phyloP scores from a whole-genome alignment of 2,888 invertebrate species.

The Caenorhabditis angaria region DNA sequence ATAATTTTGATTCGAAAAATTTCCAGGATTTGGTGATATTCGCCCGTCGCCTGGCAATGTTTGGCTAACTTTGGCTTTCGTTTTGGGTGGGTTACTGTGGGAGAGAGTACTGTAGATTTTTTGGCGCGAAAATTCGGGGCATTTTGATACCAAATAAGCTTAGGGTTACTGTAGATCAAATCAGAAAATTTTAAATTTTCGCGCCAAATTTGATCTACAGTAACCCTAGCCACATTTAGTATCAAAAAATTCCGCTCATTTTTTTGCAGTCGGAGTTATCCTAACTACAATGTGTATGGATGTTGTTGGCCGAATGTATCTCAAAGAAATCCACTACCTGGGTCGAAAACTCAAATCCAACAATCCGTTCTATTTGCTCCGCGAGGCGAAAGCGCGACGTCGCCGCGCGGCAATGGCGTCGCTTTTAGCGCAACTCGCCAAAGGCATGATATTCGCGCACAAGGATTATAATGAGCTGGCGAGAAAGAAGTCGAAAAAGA shows the following conservation, averaged over 20 bases:
- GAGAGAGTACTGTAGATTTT: background rate
- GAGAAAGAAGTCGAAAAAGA: conserved; percentile 63
- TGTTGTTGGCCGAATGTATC: conserved; percentile 71
- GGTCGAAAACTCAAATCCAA: conserved; percentile 69
- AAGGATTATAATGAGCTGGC: conserved; percentile 67
- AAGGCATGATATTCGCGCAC: conserved; percentile 71
- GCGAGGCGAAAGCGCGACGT: conserved; percentile 70
- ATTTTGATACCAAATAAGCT: too few species aligned
- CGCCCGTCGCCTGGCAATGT: conserved; percentile 64
- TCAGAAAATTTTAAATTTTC: too few species aligned
- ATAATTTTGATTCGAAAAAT: background rate
- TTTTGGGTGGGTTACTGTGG: conserved; percentile 23
- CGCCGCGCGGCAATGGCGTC: conserved; percentile 70
- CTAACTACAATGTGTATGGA: conserved; percentile 72
- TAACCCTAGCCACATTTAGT: too few species aligned
- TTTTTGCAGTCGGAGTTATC: conserved; percentile 65
- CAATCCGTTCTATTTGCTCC: conserved; percentile 70
- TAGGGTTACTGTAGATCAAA: too few species aligned
- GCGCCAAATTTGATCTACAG: too few species aligned
- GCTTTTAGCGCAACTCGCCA: conserved; percentile 69
- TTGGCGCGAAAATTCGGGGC: background rate
- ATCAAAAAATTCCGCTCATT: conserved; percentile 34
- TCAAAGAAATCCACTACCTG: conserved; percentile 71
- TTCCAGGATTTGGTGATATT: conserved; percentile 69
- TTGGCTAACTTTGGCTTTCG: conserved; percentile 50